Evolutionary conservation across 1,140 invertebrate species (phyloP).

Genomic region (Lamellibrachia luymesi): DNA sequence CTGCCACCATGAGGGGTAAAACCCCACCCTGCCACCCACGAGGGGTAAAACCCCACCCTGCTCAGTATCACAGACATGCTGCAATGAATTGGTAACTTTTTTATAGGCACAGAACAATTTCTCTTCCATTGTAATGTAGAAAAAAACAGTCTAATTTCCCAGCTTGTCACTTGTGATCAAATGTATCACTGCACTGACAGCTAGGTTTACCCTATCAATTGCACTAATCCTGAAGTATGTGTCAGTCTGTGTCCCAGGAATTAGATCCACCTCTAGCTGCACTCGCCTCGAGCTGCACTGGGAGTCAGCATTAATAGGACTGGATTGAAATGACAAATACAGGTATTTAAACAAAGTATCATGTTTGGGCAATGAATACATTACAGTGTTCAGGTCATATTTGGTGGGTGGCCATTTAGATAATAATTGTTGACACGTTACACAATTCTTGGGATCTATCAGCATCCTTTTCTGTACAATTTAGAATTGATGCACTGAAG

Average conservation of each 20-base stretch:
- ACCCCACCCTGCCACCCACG: not conserved
- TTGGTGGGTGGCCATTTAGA: not conserved
- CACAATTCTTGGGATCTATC: not conserved
- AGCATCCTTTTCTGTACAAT: not conserved
- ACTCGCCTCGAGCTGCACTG: not conserved
- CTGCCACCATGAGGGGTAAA: not conserved
- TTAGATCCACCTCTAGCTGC: not conserved
- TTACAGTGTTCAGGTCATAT: not conserved
- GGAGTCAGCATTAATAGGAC: not conserved
- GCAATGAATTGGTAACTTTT: not conserved
- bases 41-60: not conserved
- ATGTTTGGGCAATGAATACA: not conserved
- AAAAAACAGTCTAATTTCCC: not conserved
- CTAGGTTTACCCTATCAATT: not conserved
- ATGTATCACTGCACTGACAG: not conserved
- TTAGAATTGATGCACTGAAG: not conserved
- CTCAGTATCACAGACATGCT: not conserved
- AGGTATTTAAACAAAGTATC: not conserved
- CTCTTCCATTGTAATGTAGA: no score
- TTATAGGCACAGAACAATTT: not conserved
- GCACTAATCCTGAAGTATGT: not conserved
- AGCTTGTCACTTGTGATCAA: not conserved
- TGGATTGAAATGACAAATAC: not conserved
- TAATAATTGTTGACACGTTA: not conserved
- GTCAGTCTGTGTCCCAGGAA: not conserved